Conservation (phyloP, 2,888 invertebrate species). For the Ferdinandea cuprea region DNA sequence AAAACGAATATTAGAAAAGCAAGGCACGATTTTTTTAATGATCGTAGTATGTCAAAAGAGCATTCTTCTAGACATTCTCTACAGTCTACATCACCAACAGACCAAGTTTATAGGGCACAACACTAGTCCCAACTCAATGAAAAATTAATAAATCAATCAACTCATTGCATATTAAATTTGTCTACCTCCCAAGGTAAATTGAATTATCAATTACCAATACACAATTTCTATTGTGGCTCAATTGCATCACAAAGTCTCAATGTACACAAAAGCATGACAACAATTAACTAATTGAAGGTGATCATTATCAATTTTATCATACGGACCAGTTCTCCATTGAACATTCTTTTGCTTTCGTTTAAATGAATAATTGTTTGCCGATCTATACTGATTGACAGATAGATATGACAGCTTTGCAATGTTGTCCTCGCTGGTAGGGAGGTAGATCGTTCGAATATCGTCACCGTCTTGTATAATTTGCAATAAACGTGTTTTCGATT, state of each 20-base stretch:
- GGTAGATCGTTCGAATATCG: too few relatives aligned
- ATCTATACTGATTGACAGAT: slow-evolving; percentile 1
- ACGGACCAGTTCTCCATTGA: not conserved
- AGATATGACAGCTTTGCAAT: not conserved
- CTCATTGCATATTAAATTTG: not conserved
- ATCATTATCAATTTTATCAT: slow-evolving; percentile 16
- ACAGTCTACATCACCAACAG: too few relatives aligned
- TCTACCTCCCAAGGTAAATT: not conserved
- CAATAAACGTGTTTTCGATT: not conserved
- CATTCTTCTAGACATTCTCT: too few relatives aligned
- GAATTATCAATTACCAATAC: slow-evolving; percentile 1
- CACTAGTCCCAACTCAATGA: not conserved
- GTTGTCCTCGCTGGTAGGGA: not conserved
- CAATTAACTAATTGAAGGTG: slow-evolving; percentile 19
- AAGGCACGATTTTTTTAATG: too few relatives aligned
- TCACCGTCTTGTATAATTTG: not conserved
- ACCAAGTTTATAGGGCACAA: too few relatives aligned
- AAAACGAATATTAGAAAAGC: too few relatives aligned
- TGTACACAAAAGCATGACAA: not conserved
- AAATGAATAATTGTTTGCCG: not conserved
- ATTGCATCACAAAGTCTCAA: not conserved
- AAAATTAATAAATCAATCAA: not conserved
- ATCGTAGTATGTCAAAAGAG: too few relatives aligned
- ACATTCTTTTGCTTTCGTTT: slow-evolving; percentile 2
- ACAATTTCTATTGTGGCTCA: not conserved